Percentiles rank a stretch among this genome's conserved stretches.
Evolutionary conservation across 2,797 vertebrate species (phyloP).

Genomic region (Tapirus indicus): DNA sequence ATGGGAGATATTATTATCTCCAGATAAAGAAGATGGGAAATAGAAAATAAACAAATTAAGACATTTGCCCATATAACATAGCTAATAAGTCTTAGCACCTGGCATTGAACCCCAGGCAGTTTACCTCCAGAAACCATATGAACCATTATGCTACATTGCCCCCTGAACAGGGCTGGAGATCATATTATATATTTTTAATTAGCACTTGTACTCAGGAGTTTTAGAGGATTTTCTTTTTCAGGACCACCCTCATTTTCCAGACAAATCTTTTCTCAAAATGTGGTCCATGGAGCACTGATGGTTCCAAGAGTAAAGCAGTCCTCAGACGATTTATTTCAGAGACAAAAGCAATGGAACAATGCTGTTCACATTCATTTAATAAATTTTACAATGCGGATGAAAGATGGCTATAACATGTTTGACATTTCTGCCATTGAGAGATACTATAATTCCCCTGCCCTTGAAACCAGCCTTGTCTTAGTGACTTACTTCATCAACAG

Average conservation of each 20-base stretch:
- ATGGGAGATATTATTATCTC: background rate
- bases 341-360: background rate
- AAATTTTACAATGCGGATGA: background rate
- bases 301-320: background rate
- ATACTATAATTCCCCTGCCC: background rate
- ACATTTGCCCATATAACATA: background rate
- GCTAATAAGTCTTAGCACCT: background rate
- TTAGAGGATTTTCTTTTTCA: background rate
- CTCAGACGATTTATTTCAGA: constrained; percentile 9
- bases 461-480: background rate
- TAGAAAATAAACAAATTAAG: background rate
- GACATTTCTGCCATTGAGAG: background rate
- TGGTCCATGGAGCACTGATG: background rate
- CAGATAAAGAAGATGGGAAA: constrained; percentile 21
- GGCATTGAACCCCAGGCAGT: background rate
- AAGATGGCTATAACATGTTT: background rate
- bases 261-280: background rate
- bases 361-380: constrained; percentile 1
- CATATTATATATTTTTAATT: background rate
- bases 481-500: background rate
- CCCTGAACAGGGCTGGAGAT: background rate
- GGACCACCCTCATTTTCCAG: background rate
- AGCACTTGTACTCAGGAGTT: background rate
- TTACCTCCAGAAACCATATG: background rate
- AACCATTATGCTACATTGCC: background rate